These are phyloP conservation scores for Acestrorhynchus altus DNA, from an alignment of 2,797 vertebrate species.

Conservation along the genomic window DNA sequence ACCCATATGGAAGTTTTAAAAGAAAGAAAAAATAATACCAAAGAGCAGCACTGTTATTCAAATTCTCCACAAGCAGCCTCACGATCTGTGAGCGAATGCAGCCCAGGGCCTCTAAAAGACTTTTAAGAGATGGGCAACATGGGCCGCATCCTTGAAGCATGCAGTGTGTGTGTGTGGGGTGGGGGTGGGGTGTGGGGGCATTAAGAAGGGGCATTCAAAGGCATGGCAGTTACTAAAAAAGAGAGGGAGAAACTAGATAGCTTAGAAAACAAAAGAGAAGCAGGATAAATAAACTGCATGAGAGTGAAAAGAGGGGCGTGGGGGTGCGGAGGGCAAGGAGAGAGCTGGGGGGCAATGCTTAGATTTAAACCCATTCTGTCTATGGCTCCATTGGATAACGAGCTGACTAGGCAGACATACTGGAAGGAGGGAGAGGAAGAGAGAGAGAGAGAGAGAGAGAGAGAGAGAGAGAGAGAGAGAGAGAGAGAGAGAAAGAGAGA, in stretches of 20 bases:
- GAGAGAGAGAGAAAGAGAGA: slow-evolving; percentile 33
- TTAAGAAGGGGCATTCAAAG: slow-evolving; percentile 40
- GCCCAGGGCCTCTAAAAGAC: slow-evolving; percentile 24
- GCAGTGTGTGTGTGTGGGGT: slow-evolving; percentile 21
- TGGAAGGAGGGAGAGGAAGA: slow-evolving; percentile 46
- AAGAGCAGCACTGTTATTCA: slow-evolving; percentile 13
- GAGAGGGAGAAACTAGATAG: slow-evolving; percentile 29
- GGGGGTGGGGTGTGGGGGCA: slow-evolving; percentile 20
- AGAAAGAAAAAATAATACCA: neutral
- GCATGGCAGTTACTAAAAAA: slow-evolving; percentile 26
- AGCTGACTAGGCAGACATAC: slow-evolving; percentile 76
- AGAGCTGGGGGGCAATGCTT: slow-evolving; percentile 62
- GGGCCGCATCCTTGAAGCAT: slow-evolving; percentile 20
- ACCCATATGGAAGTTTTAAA: neutral
- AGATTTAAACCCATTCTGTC: slow-evolving; percentile 83
- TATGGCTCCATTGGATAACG: slow-evolving; percentile 74
- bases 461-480: neutral
- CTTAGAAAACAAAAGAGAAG: slow-evolving; percentile 48
- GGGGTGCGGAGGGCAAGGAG: slow-evolving; percentile 24
- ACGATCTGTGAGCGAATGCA: slow-evolving; percentile 24
- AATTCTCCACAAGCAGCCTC: slow-evolving; percentile 12
- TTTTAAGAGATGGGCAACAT: slow-evolving; percentile 33
- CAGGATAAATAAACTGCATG: slow-evolving; percentile 49
- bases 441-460: slow-evolving; percentile 39
- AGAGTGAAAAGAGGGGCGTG: slow-evolving; percentile 25